Base-by-base conservation (phyloP, 2,113 vertebrate genomes). In the Antigone vipio region DNA sequence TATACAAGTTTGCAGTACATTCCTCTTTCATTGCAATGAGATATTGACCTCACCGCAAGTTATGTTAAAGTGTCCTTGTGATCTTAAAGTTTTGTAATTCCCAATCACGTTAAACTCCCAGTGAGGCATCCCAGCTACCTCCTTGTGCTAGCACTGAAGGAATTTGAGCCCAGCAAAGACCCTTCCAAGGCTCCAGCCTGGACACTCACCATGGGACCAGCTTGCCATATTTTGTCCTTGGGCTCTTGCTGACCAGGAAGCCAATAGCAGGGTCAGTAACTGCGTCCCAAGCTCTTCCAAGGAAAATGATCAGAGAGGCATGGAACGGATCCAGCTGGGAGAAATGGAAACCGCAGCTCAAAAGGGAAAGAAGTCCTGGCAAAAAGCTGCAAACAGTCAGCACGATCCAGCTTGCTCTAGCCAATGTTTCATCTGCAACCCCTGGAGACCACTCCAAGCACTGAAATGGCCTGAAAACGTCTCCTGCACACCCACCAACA, bases 241-340 rank as follows among this genome's bases (percentile, higher is more conserved):
- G 77, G 68, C 97, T 99, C 89, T 95, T 96, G 97, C 97, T 98
- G 94, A 98, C 97, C 88, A 98, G 93, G 84, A 98, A 98, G 29
- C 97, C 98, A 17, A 98, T 34, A 68, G 97, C 85, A 16, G 98
- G 98, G 94, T 98, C 98, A 3, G 98, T 98, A 79, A 98, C 89
- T 2, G 98, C 98, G 34, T 98, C 98, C 98, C 98, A 98, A 81
- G 95, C 97, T 68, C 95, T 97, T 55, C 98, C 98, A 66, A 98
- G 73, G 76, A 98, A 98, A 21, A 98, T 79, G 45, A 98, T 97
- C 85, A 98, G 47, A 60, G 98, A 98, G 14, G 97, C 95, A 4
- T 97, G 96, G 80, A 94, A 98, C 5, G 97, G 96, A 80, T 98
- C 95, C 97, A 99, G 69, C 98, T 97, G 73, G 3, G 79, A 35